Base-by-base conservation (phyloP, 2,797 vertebrate species). In the Pseudochromis fuscus region DNA sequence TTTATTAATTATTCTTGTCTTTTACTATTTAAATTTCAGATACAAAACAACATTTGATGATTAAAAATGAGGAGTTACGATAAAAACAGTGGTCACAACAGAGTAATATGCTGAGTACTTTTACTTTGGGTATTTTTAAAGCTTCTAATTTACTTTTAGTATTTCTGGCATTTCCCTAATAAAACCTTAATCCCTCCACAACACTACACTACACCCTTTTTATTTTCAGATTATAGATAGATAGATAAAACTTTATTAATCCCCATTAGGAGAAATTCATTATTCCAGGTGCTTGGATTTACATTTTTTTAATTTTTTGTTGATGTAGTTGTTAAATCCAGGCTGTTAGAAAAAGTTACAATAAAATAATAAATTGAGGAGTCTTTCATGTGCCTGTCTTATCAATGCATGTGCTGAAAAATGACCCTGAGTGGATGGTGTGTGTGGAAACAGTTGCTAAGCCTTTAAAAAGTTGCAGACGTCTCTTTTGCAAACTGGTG, bases 381-480 rank as follows among this genome's bases (percentile, higher is more conserved):
- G 16, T 40, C 13, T 37, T 15, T 40, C 38, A 40, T 18, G 38
- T 15, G 13, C 4, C 15, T 15, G 13, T 40, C 15, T 40, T 44
- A 45, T 18, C 16, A 7, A 38, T 7, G 19, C n/a, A 11, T 44
- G 42, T 45, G 42, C 3, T 45, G 5, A 49, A 49, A 25, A 49
- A 49, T 25, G 23, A 2, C 12, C 0, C 7, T 49, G n/a, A 59
- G 16, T 23, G 16, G 49, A 23, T 10, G 42, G 67, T 66, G 19
- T 18, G 1, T 28, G 35, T 37, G 23, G 59, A 73, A 77, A 75
- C 37, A 8, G 79, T 67, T 77, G 73, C 72, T 53, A 58, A 73
- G 76, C n/a, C 55, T 48, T 27, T 51, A 49, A 57, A 58, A 52
- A 45, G 24, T n/a, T n/a, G 56, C 75, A 70, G 59, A 24, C 56